Evolutionary conservation across 2,888 invertebrate species (phyloP).

Genomic region (Melinaea menophilus): DNA sequence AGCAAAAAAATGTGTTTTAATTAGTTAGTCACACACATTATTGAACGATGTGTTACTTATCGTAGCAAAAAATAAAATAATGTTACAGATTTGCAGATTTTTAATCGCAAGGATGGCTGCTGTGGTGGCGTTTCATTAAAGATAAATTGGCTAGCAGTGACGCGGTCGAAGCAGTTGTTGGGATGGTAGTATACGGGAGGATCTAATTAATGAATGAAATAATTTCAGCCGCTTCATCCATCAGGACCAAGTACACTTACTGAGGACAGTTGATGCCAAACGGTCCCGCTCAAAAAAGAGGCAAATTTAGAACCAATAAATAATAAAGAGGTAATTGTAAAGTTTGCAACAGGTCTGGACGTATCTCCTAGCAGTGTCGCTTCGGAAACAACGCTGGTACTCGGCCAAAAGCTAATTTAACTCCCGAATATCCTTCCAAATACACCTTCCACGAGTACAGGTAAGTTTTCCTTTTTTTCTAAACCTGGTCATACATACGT

Average conservation of each 20-base stretch:
- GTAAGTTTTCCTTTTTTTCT: conserved; percentile 26
- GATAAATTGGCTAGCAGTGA: conserved; percentile 29
- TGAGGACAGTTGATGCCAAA: neutral
- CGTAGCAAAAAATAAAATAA: too few species aligned
- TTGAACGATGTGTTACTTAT: too few species aligned
- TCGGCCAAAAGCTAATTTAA: neutral
- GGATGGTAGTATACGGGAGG: conserved; percentile 35
- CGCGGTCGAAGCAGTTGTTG: conserved; percentile 29
- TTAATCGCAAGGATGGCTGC: conserved; percentile 36
- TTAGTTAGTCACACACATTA: too few species aligned
- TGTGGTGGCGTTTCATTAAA: conserved; percentile 36
- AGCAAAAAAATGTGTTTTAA: too few species aligned
- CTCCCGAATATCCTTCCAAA: neutral
- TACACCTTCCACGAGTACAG: neutral
- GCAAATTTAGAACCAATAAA: neutral
- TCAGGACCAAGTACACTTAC: conserved; percentile 5
- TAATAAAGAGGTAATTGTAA: neutral
- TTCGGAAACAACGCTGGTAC: neutral
- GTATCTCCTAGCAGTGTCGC: conserved; percentile 1
- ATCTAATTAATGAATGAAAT: conserved; percentile 26
- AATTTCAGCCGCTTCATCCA: conserved; percentile 18
- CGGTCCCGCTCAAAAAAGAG: neutral
- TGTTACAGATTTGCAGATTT: too few species aligned
- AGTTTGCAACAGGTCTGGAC: conserved; percentile 5
- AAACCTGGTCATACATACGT: conserved; percentile 31